phyloP scores from a whole-genome alignment of 1,140 invertebrate species.

The Neuroterus valhalla region DNA sequence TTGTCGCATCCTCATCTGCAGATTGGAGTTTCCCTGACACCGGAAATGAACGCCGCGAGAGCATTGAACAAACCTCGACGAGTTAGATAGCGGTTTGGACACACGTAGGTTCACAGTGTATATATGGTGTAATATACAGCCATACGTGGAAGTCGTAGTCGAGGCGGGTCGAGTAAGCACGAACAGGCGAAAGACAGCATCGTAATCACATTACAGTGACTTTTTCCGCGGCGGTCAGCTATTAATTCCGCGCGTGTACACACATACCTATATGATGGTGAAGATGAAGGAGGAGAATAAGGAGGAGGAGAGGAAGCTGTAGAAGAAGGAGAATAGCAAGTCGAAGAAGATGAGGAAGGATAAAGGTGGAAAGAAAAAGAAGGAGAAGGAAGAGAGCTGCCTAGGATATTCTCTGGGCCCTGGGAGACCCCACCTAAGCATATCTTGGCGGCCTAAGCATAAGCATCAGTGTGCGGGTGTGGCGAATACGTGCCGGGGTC shows the following conservation, averaged over 20 bases:
- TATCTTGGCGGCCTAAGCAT: slow-evolving; percentile 57
- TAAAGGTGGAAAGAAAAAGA: slow-evolving; percentile 39
- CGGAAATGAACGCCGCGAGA: slow-evolving; percentile 28
- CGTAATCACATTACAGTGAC: slow-evolving; percentile 71
- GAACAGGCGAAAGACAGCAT: slow-evolving; percentile 65
- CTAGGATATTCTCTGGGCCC: not conserved
- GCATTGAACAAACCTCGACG: slow-evolving; percentile 32
- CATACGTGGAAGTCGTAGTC: slow-evolving; percentile 51
- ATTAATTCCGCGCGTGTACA: slow-evolving; percentile 69
- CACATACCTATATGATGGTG: slow-evolving; percentile 29
- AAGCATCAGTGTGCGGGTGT: slow-evolving; percentile 71
- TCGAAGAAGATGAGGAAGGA: slow-evolving; percentile 42
- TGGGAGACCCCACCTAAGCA: slow-evolving; percentile 64
- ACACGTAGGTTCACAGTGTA: slow-evolving; percentile 30
- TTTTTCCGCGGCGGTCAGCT: slow-evolving; percentile 66
- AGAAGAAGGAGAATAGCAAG: slow-evolving; percentile 49
- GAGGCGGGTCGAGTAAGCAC: slow-evolving; percentile 59
- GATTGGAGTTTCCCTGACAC: not conserved
- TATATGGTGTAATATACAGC: slow-evolving; percentile 22
- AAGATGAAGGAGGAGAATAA: slow-evolving; percentile 33
- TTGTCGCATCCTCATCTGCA: not conserved
- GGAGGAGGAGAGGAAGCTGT: slow-evolving; percentile 33
- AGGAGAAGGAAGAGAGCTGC: slow-evolving; percentile 32
- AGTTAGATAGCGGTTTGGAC: slow-evolving; percentile 28
- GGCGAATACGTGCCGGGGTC: slow-evolving; percentile 75